Percentiles rank a stretch among this genome's conserved stretches.
These are phyloP conservation scores for Pangasius djambal DNA, from an alignment of 2,797 vertebrate species.

Conservation along the genomic window DNA sequence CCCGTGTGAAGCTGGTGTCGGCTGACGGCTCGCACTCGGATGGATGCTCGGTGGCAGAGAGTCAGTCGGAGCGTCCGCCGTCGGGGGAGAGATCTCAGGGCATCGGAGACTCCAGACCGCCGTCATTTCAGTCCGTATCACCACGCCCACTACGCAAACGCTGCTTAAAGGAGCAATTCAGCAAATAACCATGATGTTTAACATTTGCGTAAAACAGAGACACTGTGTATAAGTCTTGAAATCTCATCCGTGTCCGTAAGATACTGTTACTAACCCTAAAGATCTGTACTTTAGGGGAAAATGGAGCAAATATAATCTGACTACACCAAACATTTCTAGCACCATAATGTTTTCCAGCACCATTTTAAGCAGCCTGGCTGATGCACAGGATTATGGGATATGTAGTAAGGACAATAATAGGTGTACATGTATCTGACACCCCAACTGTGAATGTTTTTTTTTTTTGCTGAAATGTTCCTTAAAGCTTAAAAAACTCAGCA, in stretches of 20 bases:
- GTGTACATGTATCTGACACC: not conserved
- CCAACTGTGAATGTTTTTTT: not conserved
- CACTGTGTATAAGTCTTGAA: not conserved
- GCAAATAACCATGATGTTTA: not conserved
- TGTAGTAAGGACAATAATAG: not conserved
- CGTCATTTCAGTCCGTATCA: slow-evolving; percentile 85
- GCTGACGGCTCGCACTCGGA: slow-evolving; percentile 80
- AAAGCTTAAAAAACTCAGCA: not conserved
- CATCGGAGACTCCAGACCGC: slow-evolving; percentile 91
- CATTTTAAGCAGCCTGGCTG: no score
- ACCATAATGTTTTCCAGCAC: not conserved
- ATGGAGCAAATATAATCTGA: not conserved
- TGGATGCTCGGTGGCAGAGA: slow-evolving; percentile 74
- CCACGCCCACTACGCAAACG: not conserved
- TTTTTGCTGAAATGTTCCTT: not conserved
- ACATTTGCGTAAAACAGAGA: not conserved
- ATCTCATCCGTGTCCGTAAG: not conserved
- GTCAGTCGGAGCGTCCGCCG: slow-evolving; percentile 73
- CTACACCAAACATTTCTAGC: not conserved
- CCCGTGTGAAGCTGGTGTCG: slow-evolving; percentile 81
- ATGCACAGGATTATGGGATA: not conserved
- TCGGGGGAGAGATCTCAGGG: slow-evolving; percentile 88
- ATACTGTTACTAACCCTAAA: not conserved
- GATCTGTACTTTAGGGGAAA: not conserved
- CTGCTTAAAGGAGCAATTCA: not conserved